Conservation (phyloP, 2,113 vertebrate species). For the Bungarus multicinctus region DNA sequence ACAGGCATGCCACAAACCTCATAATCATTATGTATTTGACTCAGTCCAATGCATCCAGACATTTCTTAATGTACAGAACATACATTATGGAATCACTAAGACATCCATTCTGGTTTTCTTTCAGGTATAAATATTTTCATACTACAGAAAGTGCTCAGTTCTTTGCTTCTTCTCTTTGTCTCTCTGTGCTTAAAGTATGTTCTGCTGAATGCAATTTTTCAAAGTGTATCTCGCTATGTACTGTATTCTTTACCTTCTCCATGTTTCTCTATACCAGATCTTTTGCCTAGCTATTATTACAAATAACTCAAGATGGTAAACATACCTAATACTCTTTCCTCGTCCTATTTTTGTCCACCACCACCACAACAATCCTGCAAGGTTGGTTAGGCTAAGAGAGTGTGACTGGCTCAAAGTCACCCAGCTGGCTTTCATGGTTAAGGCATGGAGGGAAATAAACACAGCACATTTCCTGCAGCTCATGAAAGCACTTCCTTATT, state of each 20-base stretch:
- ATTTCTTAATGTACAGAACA: conserved; percentile 19
- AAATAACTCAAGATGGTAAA: background rate
- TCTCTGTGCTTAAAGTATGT: background rate
- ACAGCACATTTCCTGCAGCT: background rate
- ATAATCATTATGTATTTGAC: conserved; percentile 45
- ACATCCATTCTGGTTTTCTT: background rate
- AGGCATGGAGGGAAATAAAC: background rate
- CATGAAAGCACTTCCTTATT: background rate
- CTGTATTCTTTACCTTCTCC: background rate
- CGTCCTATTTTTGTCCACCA: background rate
- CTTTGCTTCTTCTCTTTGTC: background rate
- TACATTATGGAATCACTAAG: background rate
- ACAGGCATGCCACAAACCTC: conserved; percentile 60
- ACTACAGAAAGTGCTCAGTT: conserved; percentile 6
- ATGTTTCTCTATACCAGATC: background rate
- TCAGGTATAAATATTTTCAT: background rate
- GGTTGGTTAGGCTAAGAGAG: background rate
- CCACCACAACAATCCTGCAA: background rate
- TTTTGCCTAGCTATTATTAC: background rate
- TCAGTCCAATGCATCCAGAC: conserved; percentile 51
- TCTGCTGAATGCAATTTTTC: background rate
- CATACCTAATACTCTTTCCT: background rate
- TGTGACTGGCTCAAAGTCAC: background rate
- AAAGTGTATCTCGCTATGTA: background rate
- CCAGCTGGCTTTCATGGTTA: background rate